Percentiles rank a stretch among this genome's conserved stretches.
These are phyloP conservation scores for Parotia lawesii DNA, from an alignment of 2,113 vertebrate species.

Conservation along the genomic window DNA sequence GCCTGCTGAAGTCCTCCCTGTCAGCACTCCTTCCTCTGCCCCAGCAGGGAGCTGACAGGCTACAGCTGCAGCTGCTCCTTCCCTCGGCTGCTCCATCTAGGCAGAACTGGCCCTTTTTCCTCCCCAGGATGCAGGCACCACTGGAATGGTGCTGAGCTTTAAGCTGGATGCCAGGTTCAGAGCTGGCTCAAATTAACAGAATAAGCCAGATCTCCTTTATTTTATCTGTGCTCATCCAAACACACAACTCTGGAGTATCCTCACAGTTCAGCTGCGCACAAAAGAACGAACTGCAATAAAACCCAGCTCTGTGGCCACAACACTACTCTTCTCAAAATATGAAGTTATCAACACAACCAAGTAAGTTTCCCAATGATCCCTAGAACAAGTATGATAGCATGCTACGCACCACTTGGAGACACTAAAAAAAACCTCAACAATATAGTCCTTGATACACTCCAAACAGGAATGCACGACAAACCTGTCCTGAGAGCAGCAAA, in stretches of 20 bases:
- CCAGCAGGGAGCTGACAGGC: neutral
- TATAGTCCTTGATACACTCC: neutral
- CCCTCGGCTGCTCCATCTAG: neutral
- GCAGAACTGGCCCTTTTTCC: neutral
- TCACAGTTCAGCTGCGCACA: rapidly evolving
- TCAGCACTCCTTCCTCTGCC: neutral
- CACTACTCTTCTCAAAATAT: neutral
- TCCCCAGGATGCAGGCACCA: neutral
- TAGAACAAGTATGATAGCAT: neutral
- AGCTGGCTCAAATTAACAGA: neutral
- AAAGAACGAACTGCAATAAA: neutral
- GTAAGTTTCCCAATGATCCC: neutral
- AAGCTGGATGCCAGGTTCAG: neutral
- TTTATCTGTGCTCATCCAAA: neutral
- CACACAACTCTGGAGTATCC: neutral
- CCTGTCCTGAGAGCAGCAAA: neutral
- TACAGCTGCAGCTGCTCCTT: neutral
- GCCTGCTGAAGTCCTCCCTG: neutral
- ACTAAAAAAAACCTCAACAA: neutral
- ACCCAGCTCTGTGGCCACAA: neutral
- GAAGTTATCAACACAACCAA: neutral
- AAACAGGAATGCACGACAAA: neutral
- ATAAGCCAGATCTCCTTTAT: neutral
- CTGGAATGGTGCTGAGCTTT: neutral
- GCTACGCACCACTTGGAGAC: neutral